phyloP scores from a whole-genome alignment of 2,888 invertebrate genomes.

The Choreutis nemorana region DNA sequence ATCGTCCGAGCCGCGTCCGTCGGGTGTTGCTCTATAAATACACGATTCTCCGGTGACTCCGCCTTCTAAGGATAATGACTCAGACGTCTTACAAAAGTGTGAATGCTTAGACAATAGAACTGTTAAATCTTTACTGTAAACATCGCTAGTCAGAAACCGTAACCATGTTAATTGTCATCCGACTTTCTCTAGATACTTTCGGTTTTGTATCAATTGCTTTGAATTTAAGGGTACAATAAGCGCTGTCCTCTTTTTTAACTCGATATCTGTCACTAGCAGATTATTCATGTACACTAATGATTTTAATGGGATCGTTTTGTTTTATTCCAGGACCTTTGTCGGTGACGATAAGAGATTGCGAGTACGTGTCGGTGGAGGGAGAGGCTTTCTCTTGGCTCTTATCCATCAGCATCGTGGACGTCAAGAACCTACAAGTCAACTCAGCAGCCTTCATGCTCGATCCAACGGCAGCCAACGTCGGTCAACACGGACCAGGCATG shows the following conservation, averaged over 20 bases:
- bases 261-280: no score
- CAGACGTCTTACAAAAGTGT: constrained; percentile 33
- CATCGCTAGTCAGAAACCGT: no score
- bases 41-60: constrained; percentile 43
- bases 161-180: no score
- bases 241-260: no score
- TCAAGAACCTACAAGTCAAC: constrained; percentile 61
- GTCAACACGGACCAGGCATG: constrained; percentile 71
- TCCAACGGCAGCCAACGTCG: constrained; percentile 61
- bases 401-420: constrained; percentile 65
- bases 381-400: constrained; percentile 73
- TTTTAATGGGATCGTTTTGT: constrained; percentile 1
- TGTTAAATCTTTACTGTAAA: no score
- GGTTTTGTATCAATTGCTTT: no score
- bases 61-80: constrained; percentile 58
- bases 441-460: constrained; percentile 72
- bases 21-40: constrained; percentile 55
- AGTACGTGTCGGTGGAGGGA: constrained; percentile 66
- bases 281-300: no score
- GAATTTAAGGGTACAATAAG: no score
- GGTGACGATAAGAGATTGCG: constrained; percentile 65
- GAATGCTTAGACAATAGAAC: constrained; percentile 25
- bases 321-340: constrained; percentile 67
- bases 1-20: constrained; percentile 24
- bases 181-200: no score